phyloP scores from a whole-genome alignment of 2,888 invertebrate species.

The Cantharis lateralis region DNA sequence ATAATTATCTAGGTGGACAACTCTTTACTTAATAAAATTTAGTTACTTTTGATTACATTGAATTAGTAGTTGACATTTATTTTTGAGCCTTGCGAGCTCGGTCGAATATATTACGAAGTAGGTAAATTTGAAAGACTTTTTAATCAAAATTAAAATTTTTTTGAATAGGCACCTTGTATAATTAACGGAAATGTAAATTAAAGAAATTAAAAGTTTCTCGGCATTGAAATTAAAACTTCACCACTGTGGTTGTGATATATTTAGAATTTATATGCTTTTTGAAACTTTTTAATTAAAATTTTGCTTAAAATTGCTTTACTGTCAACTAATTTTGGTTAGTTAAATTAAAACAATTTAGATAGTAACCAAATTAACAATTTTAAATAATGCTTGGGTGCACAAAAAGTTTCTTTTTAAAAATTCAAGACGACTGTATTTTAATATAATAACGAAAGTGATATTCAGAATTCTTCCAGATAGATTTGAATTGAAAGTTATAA shows the following conservation, averaged over 20 bases:
- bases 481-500: neutral
- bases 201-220: neutral
- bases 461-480: neutral
- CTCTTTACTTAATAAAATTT: neutral
- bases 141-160: neutral
- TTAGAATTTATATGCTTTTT: constrained; percentile 18
- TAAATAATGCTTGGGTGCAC: neutral
- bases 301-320: constrained; percentile 9
- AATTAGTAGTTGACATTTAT: neutral
- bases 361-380: neutral
- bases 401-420: neutral
- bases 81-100: neutral
- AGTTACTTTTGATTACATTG: neutral
- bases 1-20: no score
- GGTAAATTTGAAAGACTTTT: neutral
- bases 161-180: neutral
- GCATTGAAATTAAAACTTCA: neutral
- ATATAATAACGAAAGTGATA: neutral
- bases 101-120: neutral
- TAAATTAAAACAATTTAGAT: neutral
- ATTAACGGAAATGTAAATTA: neutral
- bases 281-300: constrained; percentile 25
- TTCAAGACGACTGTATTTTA: neutral
- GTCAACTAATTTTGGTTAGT: constrained; percentile 1
- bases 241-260: constrained; percentile 10